Evolutionary conservation across 2,797 vertebrate genomes (phyloP), one percentile per base, ranked within the genome.

Genomic region (Enteromius viviparus): DNA sequence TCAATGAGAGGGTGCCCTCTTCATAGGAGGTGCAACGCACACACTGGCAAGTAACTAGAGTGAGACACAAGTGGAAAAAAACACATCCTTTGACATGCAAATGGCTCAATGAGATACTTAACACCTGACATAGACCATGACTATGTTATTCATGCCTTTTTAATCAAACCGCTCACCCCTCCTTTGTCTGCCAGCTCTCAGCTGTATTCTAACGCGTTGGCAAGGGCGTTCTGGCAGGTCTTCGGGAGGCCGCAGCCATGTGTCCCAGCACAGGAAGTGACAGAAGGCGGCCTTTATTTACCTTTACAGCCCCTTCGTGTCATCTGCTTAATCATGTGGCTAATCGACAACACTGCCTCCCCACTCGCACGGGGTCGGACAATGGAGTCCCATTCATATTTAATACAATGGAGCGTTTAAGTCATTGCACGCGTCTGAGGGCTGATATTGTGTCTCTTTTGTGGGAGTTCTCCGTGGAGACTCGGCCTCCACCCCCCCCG

Each of bases 281-380:
- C 98, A 99, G 97, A 98, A 98, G 97, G 97, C 93, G 89, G 92
- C 90, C 93, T 94, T 96, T 97, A 96, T 98, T 98, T 98, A 97
- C 97, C 96, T 97, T 96, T 89, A 92, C 87, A 90, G 91, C 92
- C 95, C 95, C 94, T 94, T 95, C 92, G 82, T 99, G 97, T 99
- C 97, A 98, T 98, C 96, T 95, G 97, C 93, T 97, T 97, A 98
- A 98, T 97, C 95, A 94, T 97, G 96, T 96, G 96, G 96, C 96
- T 99, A 99, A 99, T 98, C 94, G 90, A 96, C 92, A 92, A 95
- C 89, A 90, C 91, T 32, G 88, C 93, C 94, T 94, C 94, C 93
- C 93, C 92, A 93, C 95, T 94, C 93, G 91, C 89, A 86, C 93
- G 65, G 91, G n/a, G 91, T 91, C 85, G 90, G 94, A 97, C 96